phyloP scores from a whole-genome alignment of 2,113 vertebrate genomes.

The Meriones unguiculatus region DNA sequence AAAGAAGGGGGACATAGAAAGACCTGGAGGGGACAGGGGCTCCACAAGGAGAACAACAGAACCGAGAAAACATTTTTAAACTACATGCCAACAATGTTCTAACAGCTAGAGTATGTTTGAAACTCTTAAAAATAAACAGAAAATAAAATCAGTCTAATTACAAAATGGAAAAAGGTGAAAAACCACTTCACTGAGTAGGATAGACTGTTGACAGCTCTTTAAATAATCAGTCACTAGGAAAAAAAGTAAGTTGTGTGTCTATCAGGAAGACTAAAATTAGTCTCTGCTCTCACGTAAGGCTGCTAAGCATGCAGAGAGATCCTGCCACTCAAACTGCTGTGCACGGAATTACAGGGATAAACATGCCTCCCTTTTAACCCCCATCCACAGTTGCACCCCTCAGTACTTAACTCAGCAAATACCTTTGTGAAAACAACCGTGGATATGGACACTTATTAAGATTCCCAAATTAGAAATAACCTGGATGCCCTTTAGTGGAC shows the following conservation, averaged over 20 bases:
- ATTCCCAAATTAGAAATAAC: not conserved
- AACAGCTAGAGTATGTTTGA: not conserved
- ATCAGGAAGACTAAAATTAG: not conserved
- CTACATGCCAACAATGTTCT: not conserved
- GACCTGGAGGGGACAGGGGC: too few species aligned
- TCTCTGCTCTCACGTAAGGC: not conserved
- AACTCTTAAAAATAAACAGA: constrained; percentile 22
- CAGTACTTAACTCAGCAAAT: not conserved
- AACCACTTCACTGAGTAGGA: not conserved
- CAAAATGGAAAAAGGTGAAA: constrained; percentile 22
- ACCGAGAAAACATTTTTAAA: not conserved
- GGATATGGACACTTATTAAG: not conserved
- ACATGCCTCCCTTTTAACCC: too few species aligned
- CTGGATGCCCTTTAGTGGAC: not conserved
- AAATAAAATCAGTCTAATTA: not conserved
- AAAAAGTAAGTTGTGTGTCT: not conserved
- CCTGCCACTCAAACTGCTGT: not conserved
- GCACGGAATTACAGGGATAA: too few species aligned
- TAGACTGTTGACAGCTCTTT: not conserved
- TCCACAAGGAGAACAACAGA: too few species aligned
- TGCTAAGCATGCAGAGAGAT: not conserved
- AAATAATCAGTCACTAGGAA: not conserved
- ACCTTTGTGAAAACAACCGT: not conserved
- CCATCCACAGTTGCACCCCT: not conserved
- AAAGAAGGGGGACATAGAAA: too few species aligned